Evolutionary conservation across 2,888 invertebrate genomes (phyloP).

Genomic region (Macaria notata): DNA sequence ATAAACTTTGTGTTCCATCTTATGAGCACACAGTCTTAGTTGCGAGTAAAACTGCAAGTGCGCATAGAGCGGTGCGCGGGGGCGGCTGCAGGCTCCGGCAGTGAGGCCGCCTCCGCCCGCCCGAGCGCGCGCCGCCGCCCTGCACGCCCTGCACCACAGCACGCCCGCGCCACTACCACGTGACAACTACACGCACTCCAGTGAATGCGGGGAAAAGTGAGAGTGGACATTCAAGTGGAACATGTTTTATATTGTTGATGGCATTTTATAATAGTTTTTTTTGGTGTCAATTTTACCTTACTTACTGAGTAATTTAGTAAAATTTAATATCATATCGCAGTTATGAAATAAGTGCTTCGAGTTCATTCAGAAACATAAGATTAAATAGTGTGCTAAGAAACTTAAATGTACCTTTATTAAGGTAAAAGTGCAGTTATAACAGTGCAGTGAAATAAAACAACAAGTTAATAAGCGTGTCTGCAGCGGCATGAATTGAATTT

Average conservation of each 20-base stretch:
- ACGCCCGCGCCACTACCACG: too few relatives aligned
- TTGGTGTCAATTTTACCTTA: too few relatives aligned
- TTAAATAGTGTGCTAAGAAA: too few relatives aligned
- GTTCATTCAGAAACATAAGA: too few relatives aligned
- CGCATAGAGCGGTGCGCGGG: conserved; percentile 53
- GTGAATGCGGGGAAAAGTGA: conserved; percentile 27
- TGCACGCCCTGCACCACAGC: conserved; percentile 31
- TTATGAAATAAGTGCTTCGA: too few relatives aligned
- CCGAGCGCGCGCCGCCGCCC: conserved; percentile 42
- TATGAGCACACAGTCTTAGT: background rate
- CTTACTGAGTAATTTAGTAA: too few relatives aligned
- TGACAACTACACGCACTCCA: conserved; percentile 7
- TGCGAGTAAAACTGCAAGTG: conserved; percentile 64
- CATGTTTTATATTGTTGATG: too few relatives aligned
- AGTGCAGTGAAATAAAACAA: conserved; percentile 8
- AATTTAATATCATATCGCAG: too few relatives aligned
- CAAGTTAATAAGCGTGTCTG: conserved; percentile 28
- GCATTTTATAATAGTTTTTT: too few relatives aligned
- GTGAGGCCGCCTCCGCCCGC: conserved; percentile 65
- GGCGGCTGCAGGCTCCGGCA: conserved; percentile 75
- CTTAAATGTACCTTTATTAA: too few relatives aligned
- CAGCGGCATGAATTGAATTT: conserved; percentile 47
- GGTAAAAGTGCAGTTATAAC: background rate
- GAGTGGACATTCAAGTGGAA: conserved; percentile 12
- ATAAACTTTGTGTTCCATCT: background rate